These are phyloP conservation scores for Rhyacichthys aspro DNA, from an alignment of 2,797 vertebrate species.

Conservation along the genomic window DNA sequence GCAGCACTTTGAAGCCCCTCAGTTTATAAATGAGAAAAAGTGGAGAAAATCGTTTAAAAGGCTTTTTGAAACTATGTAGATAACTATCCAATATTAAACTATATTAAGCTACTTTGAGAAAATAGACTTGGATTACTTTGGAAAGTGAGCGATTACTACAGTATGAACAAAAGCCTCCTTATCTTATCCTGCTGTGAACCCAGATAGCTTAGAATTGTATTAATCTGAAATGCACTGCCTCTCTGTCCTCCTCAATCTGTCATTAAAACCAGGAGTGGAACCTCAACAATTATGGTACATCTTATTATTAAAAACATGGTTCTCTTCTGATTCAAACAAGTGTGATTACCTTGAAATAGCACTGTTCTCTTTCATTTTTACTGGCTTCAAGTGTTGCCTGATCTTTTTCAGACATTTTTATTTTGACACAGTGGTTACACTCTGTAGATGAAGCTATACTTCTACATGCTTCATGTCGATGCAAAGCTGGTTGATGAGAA, in stretches of 20 bases:
- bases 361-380: no score
- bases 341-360: no score
- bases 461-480: no score
- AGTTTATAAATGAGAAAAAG: neutral
- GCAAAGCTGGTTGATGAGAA: no score
- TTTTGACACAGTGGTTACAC: no score
- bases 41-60: neutral
- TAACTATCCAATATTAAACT: neutral
- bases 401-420: no score
- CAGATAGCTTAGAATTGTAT: constrained; percentile 40
- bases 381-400: no score
- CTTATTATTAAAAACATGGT: neutral
- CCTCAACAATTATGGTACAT: constrained; percentile 22
- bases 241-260: constrained; percentile 44
- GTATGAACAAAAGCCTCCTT: constrained; percentile 28
- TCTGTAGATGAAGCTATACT: no score
- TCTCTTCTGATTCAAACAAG: no score
- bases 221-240: constrained; percentile 50
- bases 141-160: constrained; percentile 29
- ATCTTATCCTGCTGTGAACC: constrained; percentile 35
- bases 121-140: constrained; percentile 1
- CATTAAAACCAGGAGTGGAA: constrained; percentile 29
- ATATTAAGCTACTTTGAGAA: neutral
- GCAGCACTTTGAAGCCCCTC: constrained; percentile 2
- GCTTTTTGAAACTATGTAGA: neutral